Evolutionary conservation across 2,888 invertebrate species (phyloP).

Genomic region (Lathronympha strigana): DNA sequence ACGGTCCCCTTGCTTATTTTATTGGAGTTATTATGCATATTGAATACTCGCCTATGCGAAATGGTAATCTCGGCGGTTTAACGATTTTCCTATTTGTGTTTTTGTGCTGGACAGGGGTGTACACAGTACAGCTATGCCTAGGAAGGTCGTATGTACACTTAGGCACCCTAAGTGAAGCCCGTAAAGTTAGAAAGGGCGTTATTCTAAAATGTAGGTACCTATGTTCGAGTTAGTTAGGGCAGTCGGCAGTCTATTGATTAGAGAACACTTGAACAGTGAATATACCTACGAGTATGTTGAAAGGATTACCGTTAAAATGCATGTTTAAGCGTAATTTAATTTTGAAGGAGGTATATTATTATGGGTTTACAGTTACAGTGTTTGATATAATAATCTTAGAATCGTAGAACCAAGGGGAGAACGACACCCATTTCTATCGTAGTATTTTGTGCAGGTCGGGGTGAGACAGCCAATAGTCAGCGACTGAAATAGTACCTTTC

Average conservation of each 20-base stretch:
- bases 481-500: too few species aligned
- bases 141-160: background rate
- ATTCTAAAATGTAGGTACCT: constrained; percentile 10
- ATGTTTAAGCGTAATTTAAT: constrained; percentile 5
- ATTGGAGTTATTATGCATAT: constrained; percentile 43
- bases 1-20: constrained; percentile 49
- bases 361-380: too few species aligned
- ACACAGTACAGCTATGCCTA: constrained; percentile 5
- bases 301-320: constrained; percentile 5
- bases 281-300: background rate
- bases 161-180: constrained; percentile 18
- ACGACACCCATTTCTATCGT: too few species aligned
- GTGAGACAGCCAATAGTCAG: too few species aligned
- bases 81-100: constrained; percentile 40
- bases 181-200: constrained; percentile 19
- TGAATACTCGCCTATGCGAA: constrained; percentile 44
- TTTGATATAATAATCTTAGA: too few species aligned
- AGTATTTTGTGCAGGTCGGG: too few species aligned
- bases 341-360: too few species aligned
- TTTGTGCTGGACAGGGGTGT: constrained; percentile 19
- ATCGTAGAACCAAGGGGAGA: too few species aligned
- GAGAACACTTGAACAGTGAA: background rate
- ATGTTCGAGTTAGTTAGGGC: too few species aligned
- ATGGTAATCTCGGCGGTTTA: constrained; percentile 44
- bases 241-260: constrained; percentile 18